phyloP scores from a whole-genome alignment of 2,888 invertebrate genomes.

The Strigamia crassipes region DNA sequence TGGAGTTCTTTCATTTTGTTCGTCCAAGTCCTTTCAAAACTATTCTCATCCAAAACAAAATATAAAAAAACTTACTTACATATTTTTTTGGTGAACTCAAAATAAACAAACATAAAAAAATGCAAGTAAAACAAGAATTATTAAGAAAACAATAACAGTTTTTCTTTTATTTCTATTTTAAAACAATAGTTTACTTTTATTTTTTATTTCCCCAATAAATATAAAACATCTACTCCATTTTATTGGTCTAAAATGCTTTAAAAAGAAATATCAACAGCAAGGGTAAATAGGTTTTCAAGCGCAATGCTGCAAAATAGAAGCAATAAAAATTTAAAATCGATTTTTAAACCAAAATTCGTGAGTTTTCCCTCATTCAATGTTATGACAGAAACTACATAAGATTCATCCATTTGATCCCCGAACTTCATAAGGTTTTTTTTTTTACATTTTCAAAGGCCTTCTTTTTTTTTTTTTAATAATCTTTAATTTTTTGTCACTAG shows the following conservation, averaged over 20 bases:
- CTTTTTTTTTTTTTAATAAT: neutral
- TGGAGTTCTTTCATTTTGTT: neutral
- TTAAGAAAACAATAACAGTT: no score
- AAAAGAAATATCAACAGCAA: constrained; percentile 1
- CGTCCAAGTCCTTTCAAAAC: neutral
- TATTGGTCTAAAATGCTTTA: neutral
- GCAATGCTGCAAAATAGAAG: constrained; percentile 20
- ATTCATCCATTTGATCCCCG: constrained; percentile 18
- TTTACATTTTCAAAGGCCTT: neutral
- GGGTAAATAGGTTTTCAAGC: constrained; percentile 5
- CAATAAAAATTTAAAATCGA: constrained; percentile 20
- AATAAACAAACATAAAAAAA: no score
- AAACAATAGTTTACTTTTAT: no score
- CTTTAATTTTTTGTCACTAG: neutral
- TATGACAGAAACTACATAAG: neutral
- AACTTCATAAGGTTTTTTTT: neutral
- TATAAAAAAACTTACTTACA: neutral
- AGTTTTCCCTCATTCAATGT: neutral
- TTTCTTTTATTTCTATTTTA: no score
- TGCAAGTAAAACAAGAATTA: no score
- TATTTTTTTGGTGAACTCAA: neutral
- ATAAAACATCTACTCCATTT: neutral
- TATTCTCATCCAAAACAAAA: neutral
- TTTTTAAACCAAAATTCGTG: neutral
- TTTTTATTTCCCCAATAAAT: neutral